These are phyloP conservation scores for Netelia inedita DNA, from an alignment of 2,888 invertebrate genomes.

Conservation along the genomic window DNA sequence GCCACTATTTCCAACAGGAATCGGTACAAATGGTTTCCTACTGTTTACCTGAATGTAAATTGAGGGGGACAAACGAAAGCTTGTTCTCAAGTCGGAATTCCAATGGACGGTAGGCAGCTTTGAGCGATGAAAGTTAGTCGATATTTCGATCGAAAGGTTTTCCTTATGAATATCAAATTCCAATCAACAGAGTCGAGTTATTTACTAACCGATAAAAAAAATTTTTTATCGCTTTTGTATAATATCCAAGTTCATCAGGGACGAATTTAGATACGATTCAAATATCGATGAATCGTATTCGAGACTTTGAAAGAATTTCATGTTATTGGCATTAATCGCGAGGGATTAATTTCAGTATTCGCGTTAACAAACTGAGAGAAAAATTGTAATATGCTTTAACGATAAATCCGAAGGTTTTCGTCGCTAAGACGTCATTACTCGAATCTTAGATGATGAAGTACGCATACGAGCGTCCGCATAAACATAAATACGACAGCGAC, in stretches of 20 bases:
- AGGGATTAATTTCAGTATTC: neutral
- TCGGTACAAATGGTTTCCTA: neutral
- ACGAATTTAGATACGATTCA: too few species aligned
- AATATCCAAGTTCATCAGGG: too few species aligned
- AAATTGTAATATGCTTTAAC: neutral
- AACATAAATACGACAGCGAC: neutral
- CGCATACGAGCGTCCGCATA: neutral
- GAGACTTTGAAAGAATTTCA: neutral
- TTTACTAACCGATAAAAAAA: too few species aligned
- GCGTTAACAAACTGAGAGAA: neutral
- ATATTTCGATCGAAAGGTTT: too few species aligned
- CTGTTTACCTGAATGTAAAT: neutral
- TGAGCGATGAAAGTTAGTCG: too few species aligned
- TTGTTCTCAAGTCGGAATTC: neutral
- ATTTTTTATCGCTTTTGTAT: too few species aligned
- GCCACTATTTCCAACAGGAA: slow-evolving; percentile 58
- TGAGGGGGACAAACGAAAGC: neutral
- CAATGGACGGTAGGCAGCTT: neutral
- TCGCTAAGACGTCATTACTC: neutral
- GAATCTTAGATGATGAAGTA: neutral
- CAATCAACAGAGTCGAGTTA: too few species aligned
- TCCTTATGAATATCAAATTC: too few species aligned
- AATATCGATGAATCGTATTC: too few species aligned
- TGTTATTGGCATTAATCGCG: neutral
- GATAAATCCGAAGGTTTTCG: neutral